Conservation (phyloP, 2,888 invertebrate species). For the Morinoia aosen region DNA sequence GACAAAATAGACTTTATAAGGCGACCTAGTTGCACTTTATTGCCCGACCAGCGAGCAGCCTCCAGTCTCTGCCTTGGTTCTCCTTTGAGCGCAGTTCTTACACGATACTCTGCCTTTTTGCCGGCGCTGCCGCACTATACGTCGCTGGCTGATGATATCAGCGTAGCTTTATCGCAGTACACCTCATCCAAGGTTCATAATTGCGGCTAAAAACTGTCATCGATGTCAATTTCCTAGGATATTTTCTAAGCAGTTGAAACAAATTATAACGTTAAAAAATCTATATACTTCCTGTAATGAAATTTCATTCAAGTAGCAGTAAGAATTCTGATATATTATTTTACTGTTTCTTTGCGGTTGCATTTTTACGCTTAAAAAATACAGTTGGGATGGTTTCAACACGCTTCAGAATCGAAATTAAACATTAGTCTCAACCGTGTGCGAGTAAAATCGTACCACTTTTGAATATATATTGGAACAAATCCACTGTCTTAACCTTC, state of each 20-base stretch:
- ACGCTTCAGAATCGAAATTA: background rate
- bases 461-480: background rate
- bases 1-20: conserved; percentile 30
- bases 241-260: background rate
- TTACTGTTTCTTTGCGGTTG: too few relatives aligned
- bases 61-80: background rate
- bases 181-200: background rate
- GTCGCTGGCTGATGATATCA: background rate
- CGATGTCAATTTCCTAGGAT: background rate
- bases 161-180: background rate
- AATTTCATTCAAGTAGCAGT: too few relatives aligned
- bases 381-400: background rate
- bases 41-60: background rate
- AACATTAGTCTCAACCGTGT: background rate
- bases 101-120: background rate
- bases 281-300: too few relatives aligned
- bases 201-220: background rate
- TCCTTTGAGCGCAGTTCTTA: background rate
- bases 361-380: background rate
- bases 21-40: conserved; percentile 18
- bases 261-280: too few relatives aligned
- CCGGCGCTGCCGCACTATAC: background rate
- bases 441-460: background rate
- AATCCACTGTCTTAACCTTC: background rate
- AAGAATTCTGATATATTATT: too few relatives aligned